These are phyloP conservation scores for Pheosia tremula DNA, from an alignment of 2,888 invertebrate species.

Conservation along the genomic window DNA sequence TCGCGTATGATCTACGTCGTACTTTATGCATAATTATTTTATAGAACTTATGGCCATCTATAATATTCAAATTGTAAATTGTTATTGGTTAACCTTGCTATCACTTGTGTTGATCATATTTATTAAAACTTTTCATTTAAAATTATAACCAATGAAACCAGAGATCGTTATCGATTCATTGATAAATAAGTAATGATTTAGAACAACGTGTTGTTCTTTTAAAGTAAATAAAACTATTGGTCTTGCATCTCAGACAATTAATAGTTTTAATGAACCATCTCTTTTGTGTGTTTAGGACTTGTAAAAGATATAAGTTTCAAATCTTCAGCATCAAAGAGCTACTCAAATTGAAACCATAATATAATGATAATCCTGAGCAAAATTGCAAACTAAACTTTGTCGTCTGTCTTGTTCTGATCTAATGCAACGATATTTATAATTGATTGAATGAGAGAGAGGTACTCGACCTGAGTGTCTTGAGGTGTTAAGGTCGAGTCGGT, in stretches of 20 bases:
- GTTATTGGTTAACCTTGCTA: too few species aligned
- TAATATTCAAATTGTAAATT: too few species aligned
- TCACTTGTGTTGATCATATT: too few species aligned
- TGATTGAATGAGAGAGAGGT: not conserved
- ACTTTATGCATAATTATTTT: too few species aligned
- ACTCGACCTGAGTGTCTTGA: not conserved
- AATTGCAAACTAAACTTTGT: not conserved
- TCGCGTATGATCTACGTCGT: too few species aligned
- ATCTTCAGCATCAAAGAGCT: constrained; percentile 1
- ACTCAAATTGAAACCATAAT: not conserved
- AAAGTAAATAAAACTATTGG: not conserved
- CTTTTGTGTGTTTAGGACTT: not conserved
- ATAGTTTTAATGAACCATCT: not conserved
- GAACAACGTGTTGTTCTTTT: too few species aligned
- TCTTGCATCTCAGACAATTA: not conserved
- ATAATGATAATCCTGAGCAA: not conserved
- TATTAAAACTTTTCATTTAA: too few species aligned
- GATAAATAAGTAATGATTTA: too few species aligned
- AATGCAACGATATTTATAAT: not conserved
- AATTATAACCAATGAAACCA: too few species aligned
- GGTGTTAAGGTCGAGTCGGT: not conserved
- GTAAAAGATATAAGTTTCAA: not conserved
- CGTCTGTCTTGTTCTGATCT: not conserved
- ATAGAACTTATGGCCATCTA: too few species aligned
- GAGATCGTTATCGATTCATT: too few species aligned